Percentiles rank a stretch among this genome's conserved stretches.
phyloP scores from a whole-genome alignment of 2,113 vertebrate species.

The Nannobrachium achirus region DNA sequence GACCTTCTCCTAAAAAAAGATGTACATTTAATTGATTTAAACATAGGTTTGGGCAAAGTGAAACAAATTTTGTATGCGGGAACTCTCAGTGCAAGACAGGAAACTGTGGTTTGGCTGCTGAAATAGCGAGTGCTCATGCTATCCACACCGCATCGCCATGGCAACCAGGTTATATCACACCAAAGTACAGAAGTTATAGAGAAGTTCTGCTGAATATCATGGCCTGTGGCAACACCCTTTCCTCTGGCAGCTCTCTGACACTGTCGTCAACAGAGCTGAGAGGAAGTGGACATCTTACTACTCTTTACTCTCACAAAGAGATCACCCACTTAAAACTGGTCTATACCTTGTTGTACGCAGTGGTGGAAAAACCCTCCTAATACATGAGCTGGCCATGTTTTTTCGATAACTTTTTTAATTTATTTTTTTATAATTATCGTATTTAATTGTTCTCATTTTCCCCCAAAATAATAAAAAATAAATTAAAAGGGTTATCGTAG shows the following conservation, averaged over 20 bases:
- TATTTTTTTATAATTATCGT: no score
- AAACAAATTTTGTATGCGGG: conserved; percentile 25
- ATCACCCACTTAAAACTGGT: neutral
- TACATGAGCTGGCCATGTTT: no score
- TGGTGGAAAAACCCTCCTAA: no score
- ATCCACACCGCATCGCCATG: conserved; percentile 73
- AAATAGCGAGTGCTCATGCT: conserved; percentile 75
- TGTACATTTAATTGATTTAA: no score
- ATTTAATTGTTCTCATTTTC: no score
- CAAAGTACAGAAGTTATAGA: conserved; percentile 54
- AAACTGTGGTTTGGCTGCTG: conserved; percentile 83
- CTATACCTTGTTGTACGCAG: no score
- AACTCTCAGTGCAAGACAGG: conserved; percentile 68
- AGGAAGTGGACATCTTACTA: conserved; percentile 70
- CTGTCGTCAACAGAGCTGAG: conserved; percentile 40
- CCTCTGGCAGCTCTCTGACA: conserved; percentile 69
- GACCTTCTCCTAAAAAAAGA: no score
- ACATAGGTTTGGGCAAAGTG: conserved; percentile 12
- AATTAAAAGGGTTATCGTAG: no score
- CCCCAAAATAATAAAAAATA: no score
- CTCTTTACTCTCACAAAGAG: neutral
- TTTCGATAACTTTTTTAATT: no score
- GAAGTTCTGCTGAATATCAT: neutral
- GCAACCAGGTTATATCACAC: conserved; percentile 80
- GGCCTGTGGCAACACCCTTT: conserved; percentile 76